Base-by-base conservation (phyloP, 2,888 invertebrate species). In the Spatulosminthurus flaviceps region DNA sequence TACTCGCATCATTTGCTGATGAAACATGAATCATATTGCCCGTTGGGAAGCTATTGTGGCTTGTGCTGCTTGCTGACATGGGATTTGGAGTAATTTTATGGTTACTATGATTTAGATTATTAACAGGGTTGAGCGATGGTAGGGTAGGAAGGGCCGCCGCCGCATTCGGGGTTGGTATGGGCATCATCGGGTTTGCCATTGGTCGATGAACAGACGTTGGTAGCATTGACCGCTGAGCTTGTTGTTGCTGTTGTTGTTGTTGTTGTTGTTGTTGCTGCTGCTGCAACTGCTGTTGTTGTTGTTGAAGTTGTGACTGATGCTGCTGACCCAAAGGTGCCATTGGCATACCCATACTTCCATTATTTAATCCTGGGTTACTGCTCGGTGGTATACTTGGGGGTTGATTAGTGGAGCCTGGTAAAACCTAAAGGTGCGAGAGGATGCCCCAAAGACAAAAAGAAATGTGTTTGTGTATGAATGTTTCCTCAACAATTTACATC, bases 11-110 rank as follows among this genome's bases (percentile, higher is more conserved):
- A 42, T 5, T 34, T 22, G 71, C 60, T 24, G 69, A 51, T 19
- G 51, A 29, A 28, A 51, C 22, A 51, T 67, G 43, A n/a, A 72
- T 79, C 21, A 51, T 78, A 78, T 42, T 71, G n/a, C 60, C 72
- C 26, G 60, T 19, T 29, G 22, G 26, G 19, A 64, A 64, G n/a
- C 34, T 61, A 74, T 61, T n/a, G 29, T 22, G 24, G 26, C 34
- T 75, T 13, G 79, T 69, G 34, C 43, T 67, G 21, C 19, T 42
- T 26, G 79, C 75, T 88, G 83, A 66, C 71, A 72, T 75, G 28
- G 72, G 66, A 60, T 41, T 73, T 64, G 70, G 29, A 19, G 61
- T 60, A 42, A 61, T 43, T 73, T 77, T 41, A 72, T 66, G 26
- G 71, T 77, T 42, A 69, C 28, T 7, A 79, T 78, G 9, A 78